Evolutionary conservation across 1,140 invertebrate genomes (phyloP), one percentile per base, ranked within the genome.

Genomic region (Zaprionus kolodkinae): DNA sequence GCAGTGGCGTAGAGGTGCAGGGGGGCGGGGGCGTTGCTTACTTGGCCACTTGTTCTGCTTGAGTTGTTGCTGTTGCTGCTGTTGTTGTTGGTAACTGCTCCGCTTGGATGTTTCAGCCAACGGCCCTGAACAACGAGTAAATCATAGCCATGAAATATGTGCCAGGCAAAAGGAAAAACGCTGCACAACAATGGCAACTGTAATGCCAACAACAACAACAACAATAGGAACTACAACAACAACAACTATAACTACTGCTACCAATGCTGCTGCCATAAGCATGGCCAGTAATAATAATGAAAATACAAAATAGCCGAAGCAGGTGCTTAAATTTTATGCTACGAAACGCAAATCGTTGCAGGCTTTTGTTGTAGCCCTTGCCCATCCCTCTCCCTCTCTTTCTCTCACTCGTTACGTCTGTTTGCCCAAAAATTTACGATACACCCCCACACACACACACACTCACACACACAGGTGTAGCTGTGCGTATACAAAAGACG

Each of bases 111-210:
- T 61, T 63, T 35, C 65, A 74, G 71, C 61, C 81, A 88, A 89
- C 85, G 68, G 84, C 84, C 84, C 85, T 84, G 84, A 88, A 88
- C 84, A 89, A 81, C 76, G 84, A 89, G 71, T 89, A 88, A 88
- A 88, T 88, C 84, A 88, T 88, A 88, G 84, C 85, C 84, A 88
- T 88, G 85, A 89, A 88, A 89, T 89, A 88, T 88, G 84, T 81
- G 84, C 73, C 77, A 80, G 76, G 45, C 72, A 71, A 76, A 76
- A 75, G 65, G 66, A 72, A 78, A 74, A 72, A 43, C 59, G 43
- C 38, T n/a, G 40, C 40, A n/a, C 40, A 45, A 45, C 40, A 45
- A 17, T 67, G 63, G 57, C 65, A 70, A 40, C 65, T 69, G 30
- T 50, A 61, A 40, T 38, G 61, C 52, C 52, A 33, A 17, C 38